phyloP scores from a whole-genome alignment of 2,113 vertebrate species.

The Scomber japonicus region DNA sequence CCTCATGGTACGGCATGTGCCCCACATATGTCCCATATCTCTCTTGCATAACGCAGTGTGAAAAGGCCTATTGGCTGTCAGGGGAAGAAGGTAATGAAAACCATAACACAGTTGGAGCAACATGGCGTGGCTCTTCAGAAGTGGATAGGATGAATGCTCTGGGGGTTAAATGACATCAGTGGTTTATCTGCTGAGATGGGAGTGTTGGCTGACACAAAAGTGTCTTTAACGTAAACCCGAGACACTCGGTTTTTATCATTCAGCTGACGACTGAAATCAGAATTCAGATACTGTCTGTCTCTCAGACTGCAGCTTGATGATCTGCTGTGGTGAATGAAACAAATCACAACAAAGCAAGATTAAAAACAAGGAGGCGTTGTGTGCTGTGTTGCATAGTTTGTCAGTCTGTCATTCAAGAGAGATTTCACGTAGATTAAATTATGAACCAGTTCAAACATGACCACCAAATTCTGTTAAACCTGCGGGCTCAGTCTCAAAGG shows the following conservation, averaged over 20 bases:
- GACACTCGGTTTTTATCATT: constrained; percentile 34
- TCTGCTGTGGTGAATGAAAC: constrained; percentile 1
- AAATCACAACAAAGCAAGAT: neutral
- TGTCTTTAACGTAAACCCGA: constrained; percentile 8
- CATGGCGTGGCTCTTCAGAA: constrained; percentile 31
- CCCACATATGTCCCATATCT: constrained; percentile 56
- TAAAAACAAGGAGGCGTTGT: neutral
- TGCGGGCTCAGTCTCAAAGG: neutral
- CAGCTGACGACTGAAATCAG: neutral
- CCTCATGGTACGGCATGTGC: constrained; percentile 52
- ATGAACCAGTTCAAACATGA: neutral
- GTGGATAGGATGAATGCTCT: constrained; percentile 53
- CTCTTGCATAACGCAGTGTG: constrained; percentile 47
- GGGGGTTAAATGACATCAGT: constrained; percentile 43
- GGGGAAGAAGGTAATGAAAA: constrained; percentile 62
- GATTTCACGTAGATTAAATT: neutral
- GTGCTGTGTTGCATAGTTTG: neutral
- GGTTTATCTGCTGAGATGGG: constrained; percentile 39
- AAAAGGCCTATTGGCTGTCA: constrained; percentile 56
- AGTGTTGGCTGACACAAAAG: constrained; percentile 23
- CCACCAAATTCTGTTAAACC: neutral
- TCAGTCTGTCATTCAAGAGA: constrained; percentile 4
- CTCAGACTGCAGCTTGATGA: constrained; percentile 30
- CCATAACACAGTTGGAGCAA: constrained; percentile 38
- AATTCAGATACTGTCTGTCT: constrained; percentile 8